Base-by-base conservation (phyloP, 2,888 invertebrate species). In the Mesorhabditis belari region DNA sequence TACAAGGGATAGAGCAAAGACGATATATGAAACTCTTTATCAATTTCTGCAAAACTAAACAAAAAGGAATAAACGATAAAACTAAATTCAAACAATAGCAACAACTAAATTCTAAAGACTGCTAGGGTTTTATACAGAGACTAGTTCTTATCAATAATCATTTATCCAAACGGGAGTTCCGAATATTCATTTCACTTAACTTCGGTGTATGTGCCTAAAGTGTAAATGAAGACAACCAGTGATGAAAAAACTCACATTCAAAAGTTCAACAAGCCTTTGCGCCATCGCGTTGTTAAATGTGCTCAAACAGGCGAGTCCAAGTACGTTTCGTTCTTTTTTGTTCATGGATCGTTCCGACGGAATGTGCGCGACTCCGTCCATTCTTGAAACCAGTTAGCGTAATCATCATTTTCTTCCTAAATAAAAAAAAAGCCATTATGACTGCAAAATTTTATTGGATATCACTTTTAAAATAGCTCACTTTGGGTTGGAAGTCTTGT, bases 401-500 rank as follows among this genome's bases (percentile, higher is more conserved):
- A n/a, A n/a, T n/a, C n/a, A n/a, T n/a, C n/a, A n/a, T n/a, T n/a
- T n/a, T n/a, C n/a, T n/a, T n/a, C n/a, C n/a, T n/a, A n/a, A n/a
- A n/a, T n/a, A n/a, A n/a, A n/a, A n/a, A n/a, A n/a, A n/a, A n/a
- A n/a, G n/a, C n/a, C n/a, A n/a, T n/a, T n/a, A n/a, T n/a, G n/a
- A n/a, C n/a, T n/a, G n/a, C n/a, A n/a, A n/a, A n/a, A n/a, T n/a
- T n/a, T n/a, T n/a, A n/a, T n/a, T n/a, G n/a, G n/a, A n/a, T n/a
- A n/a, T n/a, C n/a, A n/a, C n/a, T n/a, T n/a, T n/a, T n/a, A n/a
- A n/a, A n/a, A n/a, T n/a, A n/a, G n/a, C n/a, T n/a, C n/a, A n/a
- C n/a, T n/a, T n/a, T n/a, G n/a, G n/a, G n/a, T n/a, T n/a, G n/a
- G 53, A 76, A 73, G 35, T 75, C 73, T 12, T 69, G 61, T 56